Conservation (phyloP, 2,113 vertebrate genomes). For the Delphinus delphis region DNA sequence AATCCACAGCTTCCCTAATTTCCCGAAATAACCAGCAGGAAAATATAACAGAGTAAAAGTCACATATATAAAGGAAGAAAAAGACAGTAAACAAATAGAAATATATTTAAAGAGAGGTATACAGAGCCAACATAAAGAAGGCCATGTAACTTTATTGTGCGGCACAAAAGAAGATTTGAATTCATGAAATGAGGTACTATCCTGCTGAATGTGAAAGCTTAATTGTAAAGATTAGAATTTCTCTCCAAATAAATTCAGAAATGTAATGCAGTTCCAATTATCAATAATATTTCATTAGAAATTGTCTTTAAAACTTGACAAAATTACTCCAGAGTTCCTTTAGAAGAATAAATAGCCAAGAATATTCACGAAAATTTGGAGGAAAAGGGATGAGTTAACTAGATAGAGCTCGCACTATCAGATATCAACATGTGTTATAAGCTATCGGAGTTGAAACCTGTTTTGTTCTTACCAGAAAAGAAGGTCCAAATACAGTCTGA, state of each 20-base stretch:
- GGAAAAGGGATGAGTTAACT: not conserved
- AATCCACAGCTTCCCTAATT: not conserved
- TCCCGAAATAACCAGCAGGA: not conserved
- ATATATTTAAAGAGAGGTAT: not conserved
- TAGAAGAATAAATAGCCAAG: not conserved
- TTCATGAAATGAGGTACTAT: not conserved
- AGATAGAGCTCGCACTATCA: not conserved
- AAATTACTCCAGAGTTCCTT: not conserved
- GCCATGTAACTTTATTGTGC: not conserved
- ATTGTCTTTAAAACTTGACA: not conserved
- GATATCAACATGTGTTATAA: not conserved
- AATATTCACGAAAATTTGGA: not conserved
- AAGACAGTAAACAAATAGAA: not conserved
- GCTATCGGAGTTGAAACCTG: not conserved
- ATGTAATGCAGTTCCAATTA: not conserved
- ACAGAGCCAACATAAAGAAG: not conserved
- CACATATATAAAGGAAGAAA: not conserved
- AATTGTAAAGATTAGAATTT: not conserved
- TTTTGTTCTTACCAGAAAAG: not conserved
- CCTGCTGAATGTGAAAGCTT: not conserved
- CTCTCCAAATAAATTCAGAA: not conserved
- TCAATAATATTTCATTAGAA: not conserved
- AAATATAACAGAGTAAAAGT: slow-evolving; percentile 8
- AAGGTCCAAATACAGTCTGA: not conserved
- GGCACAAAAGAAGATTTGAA: not conserved